phyloP scores from a whole-genome alignment of 2,797 vertebrate genomes.

The Myotis vivesi region DNA sequence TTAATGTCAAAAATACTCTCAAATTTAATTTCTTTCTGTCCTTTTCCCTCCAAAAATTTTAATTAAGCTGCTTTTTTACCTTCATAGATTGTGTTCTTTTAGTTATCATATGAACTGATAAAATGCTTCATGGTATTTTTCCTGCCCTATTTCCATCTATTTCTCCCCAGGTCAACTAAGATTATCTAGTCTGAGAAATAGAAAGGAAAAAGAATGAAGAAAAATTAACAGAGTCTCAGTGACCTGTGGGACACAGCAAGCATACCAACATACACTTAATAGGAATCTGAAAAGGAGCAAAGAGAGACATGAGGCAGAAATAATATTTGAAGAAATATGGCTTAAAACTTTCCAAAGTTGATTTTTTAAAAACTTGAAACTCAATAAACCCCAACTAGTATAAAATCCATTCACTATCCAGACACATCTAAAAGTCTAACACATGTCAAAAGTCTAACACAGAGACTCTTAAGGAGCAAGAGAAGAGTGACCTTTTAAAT shows the following conservation, averaged over 20 bases:
- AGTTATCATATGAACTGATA: not conserved
- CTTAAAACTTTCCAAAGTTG: not conserved
- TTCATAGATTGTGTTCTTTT: conserved; percentile 5
- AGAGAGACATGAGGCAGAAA: not conserved
- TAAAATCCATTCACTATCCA: not conserved
- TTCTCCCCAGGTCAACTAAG: not conserved
- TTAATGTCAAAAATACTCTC: conserved; percentile 54
- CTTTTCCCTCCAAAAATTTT: conserved; percentile 1
- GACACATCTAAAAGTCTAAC: not conserved
- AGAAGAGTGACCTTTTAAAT: not conserved
- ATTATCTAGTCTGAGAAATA: not conserved
- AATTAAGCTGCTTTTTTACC: conserved; percentile 25
- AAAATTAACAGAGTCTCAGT: not conserved
- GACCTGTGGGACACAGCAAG: not conserved
- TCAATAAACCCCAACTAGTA: not conserved
- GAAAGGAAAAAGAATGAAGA: not conserved
- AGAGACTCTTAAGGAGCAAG: not conserved
- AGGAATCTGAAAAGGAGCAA: not conserved
- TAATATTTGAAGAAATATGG: not conserved
- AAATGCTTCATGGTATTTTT: not conserved
- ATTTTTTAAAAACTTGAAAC: not conserved
- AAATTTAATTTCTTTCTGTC: conserved; percentile 59
- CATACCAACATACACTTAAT: not conserved
- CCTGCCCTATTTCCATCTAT: not conserved
- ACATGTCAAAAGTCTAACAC: not conserved